Percentiles rank a stretch among this genome's conserved stretches.
phyloP scores from a whole-genome alignment of 2,888 invertebrate genomes.

The Lasioglossum zephyrum region DNA sequence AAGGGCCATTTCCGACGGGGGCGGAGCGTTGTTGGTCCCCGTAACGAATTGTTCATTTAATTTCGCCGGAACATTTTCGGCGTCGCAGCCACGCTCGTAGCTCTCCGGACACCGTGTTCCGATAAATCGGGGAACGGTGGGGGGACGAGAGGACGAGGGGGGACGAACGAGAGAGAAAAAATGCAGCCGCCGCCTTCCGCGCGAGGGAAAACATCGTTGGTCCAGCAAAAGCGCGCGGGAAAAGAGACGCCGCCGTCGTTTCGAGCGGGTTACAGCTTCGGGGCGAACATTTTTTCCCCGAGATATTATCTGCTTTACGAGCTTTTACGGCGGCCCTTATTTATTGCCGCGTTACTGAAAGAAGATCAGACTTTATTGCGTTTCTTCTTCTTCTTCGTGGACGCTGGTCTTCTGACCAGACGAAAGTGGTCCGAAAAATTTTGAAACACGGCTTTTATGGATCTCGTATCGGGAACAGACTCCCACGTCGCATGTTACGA shows the following conservation, averaged over 20 bases:
- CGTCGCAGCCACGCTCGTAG: slow-evolving; percentile 58
- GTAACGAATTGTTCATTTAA: slow-evolving; percentile 80
- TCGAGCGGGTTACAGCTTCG: slow-evolving; percentile 62
- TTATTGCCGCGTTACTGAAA: slow-evolving; percentile 69
- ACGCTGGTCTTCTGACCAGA: background rate
- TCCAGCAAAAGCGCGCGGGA: slow-evolving; percentile 43
- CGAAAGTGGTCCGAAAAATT: slow-evolving; percentile 22
- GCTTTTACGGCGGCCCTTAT: slow-evolving; percentile 75
- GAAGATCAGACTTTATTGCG: slow-evolving; percentile 59
- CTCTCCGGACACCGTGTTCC: slow-evolving; percentile 60
- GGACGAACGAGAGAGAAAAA: slow-evolving; percentile 47
- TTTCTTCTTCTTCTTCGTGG: background rate
- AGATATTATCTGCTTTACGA: slow-evolving; percentile 76
- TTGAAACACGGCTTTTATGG: background rate
- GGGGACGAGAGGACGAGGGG: background rate
- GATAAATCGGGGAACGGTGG: slow-evolving; percentile 62
- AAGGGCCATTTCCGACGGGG: slow-evolving; percentile 60
- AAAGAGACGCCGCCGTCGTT: slow-evolving; percentile 45
- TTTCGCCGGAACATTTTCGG: slow-evolving; percentile 78
- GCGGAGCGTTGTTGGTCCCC: slow-evolving; percentile 67
- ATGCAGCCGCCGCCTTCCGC: slow-evolving; percentile 58
- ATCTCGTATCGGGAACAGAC: background rate
- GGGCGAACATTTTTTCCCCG: slow-evolving; percentile 56
- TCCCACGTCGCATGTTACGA: no score
- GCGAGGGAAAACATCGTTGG: slow-evolving; percentile 54